Percentiles rank a stretch among this genome's conserved stretches.
Conservation (phyloP, 2,113 vertebrate genomes). For the Brachionichthys hirsutus region DNA sequence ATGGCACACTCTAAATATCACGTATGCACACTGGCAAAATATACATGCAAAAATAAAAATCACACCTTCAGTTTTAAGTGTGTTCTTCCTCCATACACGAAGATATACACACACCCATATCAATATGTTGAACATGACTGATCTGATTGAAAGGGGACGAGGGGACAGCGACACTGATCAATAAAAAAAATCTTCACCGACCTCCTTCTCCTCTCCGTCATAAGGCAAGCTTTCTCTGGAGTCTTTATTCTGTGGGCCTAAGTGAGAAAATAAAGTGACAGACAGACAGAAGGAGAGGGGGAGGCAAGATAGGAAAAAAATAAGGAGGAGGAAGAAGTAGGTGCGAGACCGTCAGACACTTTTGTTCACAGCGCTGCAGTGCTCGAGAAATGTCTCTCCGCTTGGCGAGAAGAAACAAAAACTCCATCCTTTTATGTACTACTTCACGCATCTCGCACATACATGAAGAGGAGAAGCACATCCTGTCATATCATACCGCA, state of each 20-base stretch:
- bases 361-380: slow-evolving; percentile 58
- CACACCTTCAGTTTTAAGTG: slow-evolving; percentile 11
- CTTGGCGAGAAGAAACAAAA: slow-evolving; percentile 21
- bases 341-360: slow-evolving; percentile 68
- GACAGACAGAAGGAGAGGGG: slow-evolving; percentile 59
- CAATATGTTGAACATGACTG: slow-evolving; percentile 20
- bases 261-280: slow-evolving; percentile 40
- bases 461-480: too few relatives aligned
- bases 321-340: slow-evolving; percentile 44
- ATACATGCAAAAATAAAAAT: slow-evolving; percentile 16
- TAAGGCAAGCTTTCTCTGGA: slow-evolving; percentile 92
- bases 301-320: slow-evolving; percentile 30
- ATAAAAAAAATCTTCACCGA: slow-evolving; percentile 64
- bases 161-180: slow-evolving; percentile 22
- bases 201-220: slow-evolving; percentile 95
- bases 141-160: slow-evolving; percentile 43
- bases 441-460: too few relatives aligned
- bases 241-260: slow-evolving; percentile 86
- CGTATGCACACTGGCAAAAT: slow-evolving; percentile 24
- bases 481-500: too few relatives aligned
- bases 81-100: slow-evolving; percentile 17
- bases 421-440: slow-evolving; percentile 8
- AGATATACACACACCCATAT: slow-evolving; percentile 1
- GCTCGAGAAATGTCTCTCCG: slow-evolving; percentile 21
- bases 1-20: slow-evolving; percentile 33